phyloP scores from a whole-genome alignment of 2,113 vertebrate genomes.

The Ceratotherium simum region DNA sequence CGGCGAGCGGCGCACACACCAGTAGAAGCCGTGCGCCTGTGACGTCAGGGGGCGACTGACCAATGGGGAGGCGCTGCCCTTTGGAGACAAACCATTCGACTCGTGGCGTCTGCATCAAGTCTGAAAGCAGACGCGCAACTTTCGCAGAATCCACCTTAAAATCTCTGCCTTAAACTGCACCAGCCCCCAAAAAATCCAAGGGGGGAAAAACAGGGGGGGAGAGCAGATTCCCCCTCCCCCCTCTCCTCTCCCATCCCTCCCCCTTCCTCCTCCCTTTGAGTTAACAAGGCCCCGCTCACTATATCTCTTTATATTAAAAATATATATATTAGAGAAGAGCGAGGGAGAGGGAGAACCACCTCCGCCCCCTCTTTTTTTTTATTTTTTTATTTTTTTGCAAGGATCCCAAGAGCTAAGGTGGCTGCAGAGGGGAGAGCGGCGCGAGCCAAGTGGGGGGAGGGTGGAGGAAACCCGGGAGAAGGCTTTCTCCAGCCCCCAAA shows the following conservation, averaged over 20 bases:
- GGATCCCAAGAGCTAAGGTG: slow-evolving; percentile 85
- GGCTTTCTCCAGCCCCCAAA: slow-evolving; percentile 95
- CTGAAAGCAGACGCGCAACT: slow-evolving; percentile 95
- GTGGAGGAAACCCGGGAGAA: slow-evolving; percentile 88
- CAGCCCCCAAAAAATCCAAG: slow-evolving; percentile 89
- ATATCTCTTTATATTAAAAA: slow-evolving; percentile 88
- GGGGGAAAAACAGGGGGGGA: slow-evolving; percentile 82
- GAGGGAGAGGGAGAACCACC: slow-evolving; percentile 78
- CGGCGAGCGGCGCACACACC: slow-evolving; percentile 89
- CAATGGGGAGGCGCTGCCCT: slow-evolving; percentile 98
- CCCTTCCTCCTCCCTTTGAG: slow-evolving; percentile 85
- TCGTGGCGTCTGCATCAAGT: slow-evolving; percentile 96
- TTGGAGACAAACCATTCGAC: slow-evolving; percentile 99
- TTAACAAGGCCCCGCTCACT: slow-evolving; percentile 90
- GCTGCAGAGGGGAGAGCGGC: slow-evolving; percentile 86
- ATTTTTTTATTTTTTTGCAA: slow-evolving; percentile 71
- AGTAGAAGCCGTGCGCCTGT: slow-evolving; percentile 89
- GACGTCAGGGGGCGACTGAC: slow-evolving; percentile 95
- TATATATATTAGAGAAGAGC: slow-evolving; percentile 85
- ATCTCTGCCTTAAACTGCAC: slow-evolving; percentile 94
- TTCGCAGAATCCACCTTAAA: slow-evolving; percentile 97
- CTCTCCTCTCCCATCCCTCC: slow-evolving; percentile 79
- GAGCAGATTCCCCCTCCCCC: slow-evolving; percentile 77
- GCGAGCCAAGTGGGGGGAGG: slow-evolving; percentile 82
- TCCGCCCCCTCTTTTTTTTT: slow-evolving; percentile 70